Conservation (phyloP, 2,888 invertebrate genomes). For the Noctua comes region DNA sequence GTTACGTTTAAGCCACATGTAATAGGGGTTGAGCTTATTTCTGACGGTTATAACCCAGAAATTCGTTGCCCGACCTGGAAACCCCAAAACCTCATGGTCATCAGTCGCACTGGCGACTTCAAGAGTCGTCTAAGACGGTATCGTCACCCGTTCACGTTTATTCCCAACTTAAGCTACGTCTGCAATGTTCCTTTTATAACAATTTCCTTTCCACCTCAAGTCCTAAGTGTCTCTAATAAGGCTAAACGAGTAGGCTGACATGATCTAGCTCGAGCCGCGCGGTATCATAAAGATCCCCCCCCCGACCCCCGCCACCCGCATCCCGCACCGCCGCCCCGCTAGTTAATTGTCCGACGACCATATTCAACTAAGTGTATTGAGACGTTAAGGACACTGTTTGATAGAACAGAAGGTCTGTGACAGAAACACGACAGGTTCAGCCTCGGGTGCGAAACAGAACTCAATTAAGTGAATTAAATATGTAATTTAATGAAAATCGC, state of each 20-base stretch:
- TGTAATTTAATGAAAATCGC: background rate
- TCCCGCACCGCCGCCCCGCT: background rate
- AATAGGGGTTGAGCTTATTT: background rate
- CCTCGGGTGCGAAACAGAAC: background rate
- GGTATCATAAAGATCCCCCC: constrained; percentile 21
- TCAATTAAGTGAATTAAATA: background rate
- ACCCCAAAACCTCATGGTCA: background rate
- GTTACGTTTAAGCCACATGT: background rate
- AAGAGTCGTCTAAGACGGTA: background rate
- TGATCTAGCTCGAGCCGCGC: background rate
- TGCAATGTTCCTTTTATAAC: background rate
- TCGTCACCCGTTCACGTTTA: background rate
- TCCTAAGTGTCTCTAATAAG: background rate
- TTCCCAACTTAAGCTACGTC: background rate
- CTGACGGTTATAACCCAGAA: background rate
- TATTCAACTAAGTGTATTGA: constrained; percentile 50
- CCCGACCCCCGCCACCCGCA: background rate
- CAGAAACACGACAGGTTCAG: too few species aligned
- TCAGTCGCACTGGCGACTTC: background rate
- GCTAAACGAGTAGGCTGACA: background rate
- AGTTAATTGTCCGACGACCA: constrained; percentile 42
- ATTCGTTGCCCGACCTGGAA: background rate
- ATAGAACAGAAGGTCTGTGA: constrained; percentile 21
- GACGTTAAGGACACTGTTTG: background rate
- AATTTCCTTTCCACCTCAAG: background rate